Conservation (phyloP, 1,140 invertebrate genomes). For the Pseudobourletiella spinata region DNA sequence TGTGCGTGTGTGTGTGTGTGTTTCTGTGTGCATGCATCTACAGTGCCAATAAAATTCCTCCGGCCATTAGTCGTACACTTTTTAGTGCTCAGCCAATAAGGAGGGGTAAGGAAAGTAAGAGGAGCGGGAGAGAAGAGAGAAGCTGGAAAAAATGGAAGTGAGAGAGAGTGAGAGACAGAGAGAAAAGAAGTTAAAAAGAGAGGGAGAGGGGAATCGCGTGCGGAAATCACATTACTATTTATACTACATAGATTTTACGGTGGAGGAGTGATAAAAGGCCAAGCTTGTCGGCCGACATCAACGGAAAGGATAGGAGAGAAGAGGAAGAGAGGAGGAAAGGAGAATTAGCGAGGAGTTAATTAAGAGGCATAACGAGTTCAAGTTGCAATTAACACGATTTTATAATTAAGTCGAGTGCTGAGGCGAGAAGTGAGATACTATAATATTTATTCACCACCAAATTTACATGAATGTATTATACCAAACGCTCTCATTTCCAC, state of each 20-base stretch:
- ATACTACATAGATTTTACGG: not conserved
- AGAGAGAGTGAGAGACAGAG: too few relatives aligned
- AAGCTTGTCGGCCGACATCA: not conserved
- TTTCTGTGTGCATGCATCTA: too few relatives aligned
- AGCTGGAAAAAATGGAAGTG: too few relatives aligned
- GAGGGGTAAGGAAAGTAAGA: too few relatives aligned
- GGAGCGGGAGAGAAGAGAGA: too few relatives aligned
- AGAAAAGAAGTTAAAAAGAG: not conserved
- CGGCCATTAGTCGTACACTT: too few relatives aligned
- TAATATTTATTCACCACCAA: conserved; percentile 7
- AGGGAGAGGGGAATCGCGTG: conserved; percentile 17
- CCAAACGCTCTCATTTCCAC: not conserved
- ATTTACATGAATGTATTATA: not conserved
- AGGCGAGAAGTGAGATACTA: conserved; percentile 8
- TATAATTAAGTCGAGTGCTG: conserved; percentile 24
- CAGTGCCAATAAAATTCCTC: too few relatives aligned
- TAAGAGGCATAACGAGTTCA: conserved; percentile 20
- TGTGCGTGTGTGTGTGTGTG: too few relatives aligned
- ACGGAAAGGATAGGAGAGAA: not conserved
- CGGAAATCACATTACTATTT: conserved; percentile 18
- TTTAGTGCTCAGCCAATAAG: too few relatives aligned
- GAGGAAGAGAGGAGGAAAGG: conserved; percentile 3
- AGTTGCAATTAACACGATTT: conserved; percentile 26
- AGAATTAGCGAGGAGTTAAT: conserved; percentile 19
- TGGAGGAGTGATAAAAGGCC: too few relatives aligned